phyloP scores from a whole-genome alignment of 2,113 vertebrate species.

The Polypterus bichir region DNA sequence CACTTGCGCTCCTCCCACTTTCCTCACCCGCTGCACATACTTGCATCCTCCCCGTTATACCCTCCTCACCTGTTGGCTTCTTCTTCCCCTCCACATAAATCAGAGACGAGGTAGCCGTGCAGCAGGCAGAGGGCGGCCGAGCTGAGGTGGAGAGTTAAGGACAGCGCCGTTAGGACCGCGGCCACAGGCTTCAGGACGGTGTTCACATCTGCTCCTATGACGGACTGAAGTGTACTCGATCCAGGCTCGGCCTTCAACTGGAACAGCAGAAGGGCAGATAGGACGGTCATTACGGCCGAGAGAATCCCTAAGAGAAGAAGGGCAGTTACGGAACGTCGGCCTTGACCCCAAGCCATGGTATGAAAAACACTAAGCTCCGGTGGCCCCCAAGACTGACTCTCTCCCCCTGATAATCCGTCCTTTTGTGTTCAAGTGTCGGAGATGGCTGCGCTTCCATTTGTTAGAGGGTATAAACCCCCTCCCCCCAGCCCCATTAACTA shows the following conservation, averaged over 20 bases:
- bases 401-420: too few species aligned
- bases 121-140: conserved; percentile 63
- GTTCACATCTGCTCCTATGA: conserved; percentile 31
- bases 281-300: conserved; percentile 62
- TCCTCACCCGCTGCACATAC: background rate
- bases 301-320: conserved; percentile 58
- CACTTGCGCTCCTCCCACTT: background rate
- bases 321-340: conserved; percentile 53
- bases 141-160: conserved; percentile 62
- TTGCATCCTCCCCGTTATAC: background rate
- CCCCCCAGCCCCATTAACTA: too few species aligned
- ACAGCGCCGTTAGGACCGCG: conserved; percentile 61
- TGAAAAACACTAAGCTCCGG: too few species aligned
- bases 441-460: too few species aligned
- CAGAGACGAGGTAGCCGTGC: conserved; percentile 63
- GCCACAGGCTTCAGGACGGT: conserved; percentile 52
- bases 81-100: conserved; percentile 54
- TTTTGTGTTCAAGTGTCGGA: too few species aligned
- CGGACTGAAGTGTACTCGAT: conserved; percentile 7
- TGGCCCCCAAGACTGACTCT: too few species aligned
- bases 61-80: conserved; percentile 56
- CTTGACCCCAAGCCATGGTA: conserved; percentile 47
- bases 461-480: too few species aligned
- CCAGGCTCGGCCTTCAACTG: conserved; percentile 50
- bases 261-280: conserved; percentile 69